Evolutionary conservation across 2,797 vertebrate genomes (phyloP).

Genomic region (Xiphophorus birchmanni): DNA sequence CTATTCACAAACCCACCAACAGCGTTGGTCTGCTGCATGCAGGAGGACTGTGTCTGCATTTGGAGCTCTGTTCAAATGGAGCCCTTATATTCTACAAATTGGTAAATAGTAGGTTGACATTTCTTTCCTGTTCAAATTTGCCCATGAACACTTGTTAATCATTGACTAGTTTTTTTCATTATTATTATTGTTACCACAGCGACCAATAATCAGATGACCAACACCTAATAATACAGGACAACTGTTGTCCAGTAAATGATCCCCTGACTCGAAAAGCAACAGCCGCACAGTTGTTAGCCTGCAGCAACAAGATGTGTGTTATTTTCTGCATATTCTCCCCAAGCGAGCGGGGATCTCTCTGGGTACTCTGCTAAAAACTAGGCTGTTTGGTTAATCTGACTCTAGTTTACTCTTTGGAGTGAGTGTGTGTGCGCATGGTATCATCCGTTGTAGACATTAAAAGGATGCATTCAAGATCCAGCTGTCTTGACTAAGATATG

Average conservation of each 20-base stretch:
- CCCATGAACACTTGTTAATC: not conserved
- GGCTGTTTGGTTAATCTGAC: not conserved
- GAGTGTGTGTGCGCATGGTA: not conserved
- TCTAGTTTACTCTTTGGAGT: not conserved
- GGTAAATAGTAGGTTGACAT: not conserved
- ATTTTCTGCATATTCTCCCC: not conserved
- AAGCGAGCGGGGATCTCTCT: not conserved
- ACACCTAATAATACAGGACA: too few species aligned
- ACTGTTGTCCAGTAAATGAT: too few species aligned
- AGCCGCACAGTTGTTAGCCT: not conserved
- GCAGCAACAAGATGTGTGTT: not conserved
- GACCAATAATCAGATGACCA: not conserved
- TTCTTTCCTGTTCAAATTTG: not conserved
- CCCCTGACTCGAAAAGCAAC: too few species aligned
- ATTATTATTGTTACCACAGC: not conserved
- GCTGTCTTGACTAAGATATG: not conserved
- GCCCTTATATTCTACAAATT: not conserved
- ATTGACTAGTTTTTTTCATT: not conserved
- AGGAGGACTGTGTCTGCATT: not conserved
- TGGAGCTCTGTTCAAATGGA: not conserved
- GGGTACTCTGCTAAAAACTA: not conserved
- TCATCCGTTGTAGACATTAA: not conserved
- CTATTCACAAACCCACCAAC: not conserved
- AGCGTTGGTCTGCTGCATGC: not conserved
- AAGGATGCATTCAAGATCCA: not conserved